Base-by-base conservation (phyloP, 2,888 invertebrate species). In the Phymatocera aterrima region DNA sequence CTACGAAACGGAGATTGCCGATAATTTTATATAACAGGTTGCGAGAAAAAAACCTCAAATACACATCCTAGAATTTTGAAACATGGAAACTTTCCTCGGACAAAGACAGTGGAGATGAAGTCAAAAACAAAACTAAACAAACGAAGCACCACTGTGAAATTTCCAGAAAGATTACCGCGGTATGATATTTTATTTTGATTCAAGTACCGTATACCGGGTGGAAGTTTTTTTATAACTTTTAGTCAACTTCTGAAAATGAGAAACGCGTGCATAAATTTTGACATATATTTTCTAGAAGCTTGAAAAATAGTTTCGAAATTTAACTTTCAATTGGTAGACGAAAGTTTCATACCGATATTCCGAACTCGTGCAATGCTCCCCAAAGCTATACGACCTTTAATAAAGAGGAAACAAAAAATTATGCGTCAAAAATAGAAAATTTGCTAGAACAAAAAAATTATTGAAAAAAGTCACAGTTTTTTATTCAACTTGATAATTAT, bases 401-500 rank as follows among this genome's bases (percentile, higher is more conserved):
- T 37, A 65, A n/a, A 64, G 15, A 64, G 10, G 8, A 37, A 64
- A 37, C 64, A 4, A 15, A n/a, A 15, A 6, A 10, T 10, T 15
- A 60, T 31, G 28, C 15, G 10, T 3, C 18, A 0, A 37, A 40
- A 40, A 10, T 15, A 15, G 8, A n/a, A 54, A 8, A 18, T 18
- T 21, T 15, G 18, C 21, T 15, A 3, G 8, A 43, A 43, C 43
- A 43, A 43, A 43, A 54, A 12, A 61, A 6, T 28, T 61, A 61
- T 24, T 28, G 31, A 51, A 51, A 65, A 72, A 72, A 48, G 18
- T 72, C 24, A 72, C 51, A 48, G 51, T 72, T 48, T 12, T 72
- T 72, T 72, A 72, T 72, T 72, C 34, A 34, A 31, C 51, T 72
- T 31, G 31, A 51, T 72, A 72, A 51, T 72, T 34, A 72, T 72